Evolutionary conservation across 2,113 vertebrate genomes (phyloP), one percentile per base, ranked within the genome.

Genomic region (Cromileptes altivelis): DNA sequence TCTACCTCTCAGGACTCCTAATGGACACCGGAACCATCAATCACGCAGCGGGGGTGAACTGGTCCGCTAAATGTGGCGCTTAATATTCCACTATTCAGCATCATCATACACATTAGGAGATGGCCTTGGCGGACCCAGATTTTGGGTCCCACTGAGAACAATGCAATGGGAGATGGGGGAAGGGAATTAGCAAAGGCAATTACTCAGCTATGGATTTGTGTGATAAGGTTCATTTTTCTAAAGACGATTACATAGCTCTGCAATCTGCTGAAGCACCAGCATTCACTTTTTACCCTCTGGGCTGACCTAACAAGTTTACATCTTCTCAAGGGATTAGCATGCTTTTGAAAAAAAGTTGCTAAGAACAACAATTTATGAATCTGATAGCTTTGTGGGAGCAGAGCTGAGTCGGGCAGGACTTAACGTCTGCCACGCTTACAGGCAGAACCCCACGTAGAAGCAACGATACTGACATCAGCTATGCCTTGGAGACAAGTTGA

Each of bases 191-290:
- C 63, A 57, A 82, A 92, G 74, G 85, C 89, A 91, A 93, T 94
- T 93, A 89, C 85, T 93, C 81, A 85, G 80, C 70, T 70, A 15
- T 1, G 75, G 75, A 76, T 93, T 90, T 82, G 85, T 89, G 71
- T 89, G 91, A 94, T 95, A 92, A 92, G 70, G 78, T 82, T 71
- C 42, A 70, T 91, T 90, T 91, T 91, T 88, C 63, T 64, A 58
- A 85, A 85, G 70, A 91, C 60, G 86, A 92, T 93, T 92, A 88
- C 74, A 82, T 52, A 82, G 82, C 58, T 78, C 52, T 9, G 42
- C 79, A 88, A 84, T 85, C 76, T 88, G 89, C 88, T 79, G 80
- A 87, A 84, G 71, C 52, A 75, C 71, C 77, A 74, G 84, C 82
- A 73, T 86, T 83, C 78, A 61, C 55, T 47, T 89, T 75, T 75